Evolutionary conservation across 2,888 invertebrate genomes (phyloP).

Genomic region (Perdita meconis): DNA sequence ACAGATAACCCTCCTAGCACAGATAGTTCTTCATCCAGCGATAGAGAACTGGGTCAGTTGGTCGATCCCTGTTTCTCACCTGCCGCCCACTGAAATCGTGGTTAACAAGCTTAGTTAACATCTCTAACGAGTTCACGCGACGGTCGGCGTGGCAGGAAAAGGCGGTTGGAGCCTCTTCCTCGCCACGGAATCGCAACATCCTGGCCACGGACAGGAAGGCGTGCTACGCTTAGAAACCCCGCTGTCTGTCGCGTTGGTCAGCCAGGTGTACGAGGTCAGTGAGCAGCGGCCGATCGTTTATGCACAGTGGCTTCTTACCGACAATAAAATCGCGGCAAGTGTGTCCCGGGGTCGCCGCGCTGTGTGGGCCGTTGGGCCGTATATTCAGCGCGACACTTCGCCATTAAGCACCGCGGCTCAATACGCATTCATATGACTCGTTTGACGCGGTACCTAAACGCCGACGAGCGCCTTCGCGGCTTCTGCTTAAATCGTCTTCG

Average conservation of each 20-base stretch:
- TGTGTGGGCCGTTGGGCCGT: conserved; percentile 73
- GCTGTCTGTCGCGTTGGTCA: conserved; percentile 24
- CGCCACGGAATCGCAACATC: conserved; percentile 9
- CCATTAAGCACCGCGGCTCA: conserved; percentile 67
- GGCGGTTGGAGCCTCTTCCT: neutral
- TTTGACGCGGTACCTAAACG: conserved; percentile 28
- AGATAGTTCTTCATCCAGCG: too few species aligned
- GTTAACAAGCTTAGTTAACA: too few species aligned
- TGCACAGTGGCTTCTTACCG: conserved; percentile 80
- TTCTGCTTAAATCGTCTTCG: neutral
- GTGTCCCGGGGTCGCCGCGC: conserved; percentile 65
- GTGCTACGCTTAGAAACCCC: conserved; percentile 1
- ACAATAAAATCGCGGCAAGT: conserved; percentile 80
- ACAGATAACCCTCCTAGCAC: too few species aligned
- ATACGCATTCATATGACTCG: conserved; percentile 69
- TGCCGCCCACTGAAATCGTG: too few species aligned
- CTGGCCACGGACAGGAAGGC: conserved; percentile 1
- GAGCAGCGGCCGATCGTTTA: conserved; percentile 78
- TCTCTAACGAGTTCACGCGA: too few species aligned
- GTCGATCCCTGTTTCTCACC: too few species aligned
- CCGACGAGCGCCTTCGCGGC: conserved; percentile 17
- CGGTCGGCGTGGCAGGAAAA: too few species aligned
- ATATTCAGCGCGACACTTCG: conserved; percentile 69
- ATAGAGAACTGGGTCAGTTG: too few species aligned
- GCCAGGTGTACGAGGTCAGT: conserved; percentile 79